phyloP scores from a whole-genome alignment of 2,888 invertebrate genomes.

The Orthonychiurus folsomi region DNA sequence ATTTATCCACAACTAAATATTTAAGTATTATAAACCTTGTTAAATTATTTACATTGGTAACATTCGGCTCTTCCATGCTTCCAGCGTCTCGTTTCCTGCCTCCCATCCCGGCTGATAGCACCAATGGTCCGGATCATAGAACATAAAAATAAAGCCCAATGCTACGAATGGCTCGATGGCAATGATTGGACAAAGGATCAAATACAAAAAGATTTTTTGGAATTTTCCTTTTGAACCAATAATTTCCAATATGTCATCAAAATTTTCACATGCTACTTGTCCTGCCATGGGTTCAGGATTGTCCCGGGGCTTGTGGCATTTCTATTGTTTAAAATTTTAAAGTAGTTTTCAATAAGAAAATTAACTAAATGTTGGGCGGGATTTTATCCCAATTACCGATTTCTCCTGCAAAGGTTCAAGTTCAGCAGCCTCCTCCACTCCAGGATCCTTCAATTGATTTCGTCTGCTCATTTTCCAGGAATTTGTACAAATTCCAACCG shows the following conservation, averaged over 20 bases:
- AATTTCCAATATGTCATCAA: slow-evolving; percentile 12
- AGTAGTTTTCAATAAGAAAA: no score
- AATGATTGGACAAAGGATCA: slow-evolving; percentile 8
- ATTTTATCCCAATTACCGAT: no score
- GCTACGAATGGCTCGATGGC: slow-evolving; percentile 2
- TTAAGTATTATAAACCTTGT: neutral
- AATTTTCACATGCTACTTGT: slow-evolving; percentile 1
- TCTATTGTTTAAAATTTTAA: no score
- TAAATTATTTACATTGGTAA: slow-evolving; percentile 4
- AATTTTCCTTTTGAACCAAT: slow-evolving; percentile 11
- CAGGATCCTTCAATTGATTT: neutral
- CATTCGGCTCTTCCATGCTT: slow-evolving; percentile 4
- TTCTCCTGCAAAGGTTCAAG: neutral
- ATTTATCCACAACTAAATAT: no score
- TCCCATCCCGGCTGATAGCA: slow-evolving; percentile 7
- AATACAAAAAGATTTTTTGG: slow-evolving; percentile 6
- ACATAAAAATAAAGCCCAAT: slow-evolving; percentile 8
- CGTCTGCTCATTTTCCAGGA: neutral
- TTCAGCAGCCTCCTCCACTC: neutral
- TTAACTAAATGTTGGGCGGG: no score
- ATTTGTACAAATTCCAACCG: neutral
- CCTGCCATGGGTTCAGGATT: no score
- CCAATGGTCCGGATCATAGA: slow-evolving; percentile 12
- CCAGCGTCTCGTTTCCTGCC: slow-evolving; percentile 1
- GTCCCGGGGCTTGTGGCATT: neutral